Percentiles rank a stretch among this genome's conserved stretches.
Evolutionary conservation across 2,113 vertebrate genomes (phyloP).

Genomic region (Pao palembangensis): DNA sequence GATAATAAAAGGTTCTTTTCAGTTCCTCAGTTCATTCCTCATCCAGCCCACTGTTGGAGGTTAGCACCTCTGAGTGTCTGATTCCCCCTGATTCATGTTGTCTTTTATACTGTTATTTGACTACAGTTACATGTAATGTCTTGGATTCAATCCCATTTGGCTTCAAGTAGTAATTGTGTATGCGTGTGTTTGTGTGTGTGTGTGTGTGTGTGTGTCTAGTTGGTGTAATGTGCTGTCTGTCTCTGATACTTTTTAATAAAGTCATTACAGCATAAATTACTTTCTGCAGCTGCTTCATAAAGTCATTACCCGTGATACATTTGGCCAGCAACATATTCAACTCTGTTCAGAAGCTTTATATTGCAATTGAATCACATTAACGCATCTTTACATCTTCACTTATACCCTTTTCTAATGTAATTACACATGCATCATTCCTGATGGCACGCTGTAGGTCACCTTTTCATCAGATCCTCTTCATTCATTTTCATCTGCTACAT

Average conservation of each 20-base stretch:
- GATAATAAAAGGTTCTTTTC: too few relatives aligned
- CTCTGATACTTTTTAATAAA: constrained; percentile 70
- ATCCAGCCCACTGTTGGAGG: too few relatives aligned
- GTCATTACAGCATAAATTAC: constrained; percentile 63
- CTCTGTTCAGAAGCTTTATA: constrained; percentile 47
- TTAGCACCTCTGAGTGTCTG: too few relatives aligned
- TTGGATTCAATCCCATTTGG: constrained; percentile 42
- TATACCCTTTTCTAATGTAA: constrained; percentile 19
- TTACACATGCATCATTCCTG: constrained; percentile 34
- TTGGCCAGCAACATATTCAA: constrained; percentile 59
- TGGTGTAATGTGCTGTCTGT: constrained; percentile 61
- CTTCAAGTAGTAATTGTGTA: constrained; percentile 52
- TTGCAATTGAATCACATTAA: constrained; percentile 42
- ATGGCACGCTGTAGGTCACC: constrained; percentile 49
- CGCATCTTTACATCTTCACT: constrained; percentile 45
- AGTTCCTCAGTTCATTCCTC: too few relatives aligned
- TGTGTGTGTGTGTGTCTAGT: constrained; percentile 31
- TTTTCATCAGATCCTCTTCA: constrained; percentile 21
- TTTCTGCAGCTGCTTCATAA: constrained; percentile 60
- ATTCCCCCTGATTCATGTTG: too few relatives aligned
- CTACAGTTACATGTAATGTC: constrained; percentile 47
- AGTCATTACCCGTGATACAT: constrained; percentile 62
- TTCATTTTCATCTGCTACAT: too few relatives aligned
- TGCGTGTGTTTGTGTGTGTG: too few relatives aligned
- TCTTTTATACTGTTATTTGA: constrained; percentile 2